phyloP scores from a whole-genome alignment of 1,140 invertebrate species.

The Kradibia gibbosae region DNA sequence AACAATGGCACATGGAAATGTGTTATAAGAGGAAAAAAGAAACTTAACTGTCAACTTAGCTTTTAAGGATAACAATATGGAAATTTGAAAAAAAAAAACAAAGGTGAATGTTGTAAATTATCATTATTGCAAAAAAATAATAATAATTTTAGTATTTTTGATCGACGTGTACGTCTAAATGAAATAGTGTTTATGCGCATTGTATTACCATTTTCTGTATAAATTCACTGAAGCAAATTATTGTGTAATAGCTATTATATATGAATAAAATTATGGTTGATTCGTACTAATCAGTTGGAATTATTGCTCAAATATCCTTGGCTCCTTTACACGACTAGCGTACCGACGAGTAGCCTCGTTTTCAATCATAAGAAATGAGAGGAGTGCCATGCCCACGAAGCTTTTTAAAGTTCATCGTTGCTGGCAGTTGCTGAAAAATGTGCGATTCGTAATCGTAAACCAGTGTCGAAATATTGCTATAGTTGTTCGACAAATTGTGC shows the following conservation, averaged over 20 bases:
- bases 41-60: conserved; percentile 59
- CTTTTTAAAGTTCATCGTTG: too few relatives aligned
- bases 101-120: conserved; percentile 63
- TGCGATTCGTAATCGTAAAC: too few relatives aligned
- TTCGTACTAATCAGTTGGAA: conserved; percentile 38
- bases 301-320: conserved; percentile 14
- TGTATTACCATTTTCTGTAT: conserved; percentile 63
- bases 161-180: conserved; percentile 60
- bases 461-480: too few relatives aligned
- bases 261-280: conserved; percentile 64
- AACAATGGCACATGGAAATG: conserved; percentile 53
- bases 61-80: conserved; percentile 53
- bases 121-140: conserved; percentile 55
- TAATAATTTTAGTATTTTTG: conserved; percentile 63
- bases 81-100: conserved; percentile 44
- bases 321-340: background rate
- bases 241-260: conserved; percentile 65
- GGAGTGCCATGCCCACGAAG: too few relatives aligned
- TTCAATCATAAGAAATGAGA: too few relatives aligned
- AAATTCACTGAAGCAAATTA: conserved; percentile 58
- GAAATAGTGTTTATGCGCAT: conserved; percentile 60
- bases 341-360: too few relatives aligned
- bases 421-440: too few relatives aligned
- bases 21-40: conserved; percentile 51
- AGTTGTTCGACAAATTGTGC: too few relatives aligned